phyloP scores from a whole-genome alignment of 2,113 vertebrate genomes.

The Pituophis catenifer region DNA sequence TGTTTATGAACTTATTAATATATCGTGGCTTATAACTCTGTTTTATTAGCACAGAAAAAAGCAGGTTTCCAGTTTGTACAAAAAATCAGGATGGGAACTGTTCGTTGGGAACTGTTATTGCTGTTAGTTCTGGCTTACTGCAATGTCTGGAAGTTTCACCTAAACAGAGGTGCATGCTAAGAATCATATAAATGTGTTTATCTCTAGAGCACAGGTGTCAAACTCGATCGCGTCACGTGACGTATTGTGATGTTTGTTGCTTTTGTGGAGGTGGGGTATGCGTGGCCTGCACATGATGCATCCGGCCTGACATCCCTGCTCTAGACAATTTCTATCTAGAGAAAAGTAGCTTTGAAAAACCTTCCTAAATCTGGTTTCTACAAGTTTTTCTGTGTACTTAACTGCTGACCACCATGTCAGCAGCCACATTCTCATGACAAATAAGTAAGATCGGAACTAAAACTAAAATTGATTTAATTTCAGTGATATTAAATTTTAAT shows the following conservation, averaged over 20 bases:
- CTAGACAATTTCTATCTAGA: neutral
- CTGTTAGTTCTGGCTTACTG: neutral
- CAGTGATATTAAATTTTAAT: neutral
- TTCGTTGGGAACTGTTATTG: neutral
- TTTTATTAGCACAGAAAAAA: neutral
- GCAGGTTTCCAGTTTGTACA: neutral
- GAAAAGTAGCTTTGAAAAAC: neutral
- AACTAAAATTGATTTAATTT: neutral
- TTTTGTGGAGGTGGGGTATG: too few relatives aligned
- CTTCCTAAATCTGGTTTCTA: neutral
- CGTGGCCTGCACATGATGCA: too few relatives aligned
- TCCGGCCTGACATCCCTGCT: too few relatives aligned
- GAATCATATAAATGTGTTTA: neutral
- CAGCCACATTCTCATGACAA: neutral
- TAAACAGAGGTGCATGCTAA: neutral
- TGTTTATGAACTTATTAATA: neutral
- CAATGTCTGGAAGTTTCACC: neutral
- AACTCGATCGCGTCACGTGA: too few relatives aligned
- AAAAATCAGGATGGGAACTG: neutral
- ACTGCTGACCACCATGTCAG: neutral
- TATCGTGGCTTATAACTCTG: neutral
- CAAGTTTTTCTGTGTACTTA: neutral
- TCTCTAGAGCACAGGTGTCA: too few relatives aligned
- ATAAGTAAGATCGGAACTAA: neutral
- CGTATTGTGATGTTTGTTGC: too few relatives aligned